Percentiles rank a stretch among this genome's conserved stretches.
These are phyloP conservation scores for Papilio dardanus DNA, from an alignment of 1,140 invertebrate species.

Conservation along the genomic window DNA sequence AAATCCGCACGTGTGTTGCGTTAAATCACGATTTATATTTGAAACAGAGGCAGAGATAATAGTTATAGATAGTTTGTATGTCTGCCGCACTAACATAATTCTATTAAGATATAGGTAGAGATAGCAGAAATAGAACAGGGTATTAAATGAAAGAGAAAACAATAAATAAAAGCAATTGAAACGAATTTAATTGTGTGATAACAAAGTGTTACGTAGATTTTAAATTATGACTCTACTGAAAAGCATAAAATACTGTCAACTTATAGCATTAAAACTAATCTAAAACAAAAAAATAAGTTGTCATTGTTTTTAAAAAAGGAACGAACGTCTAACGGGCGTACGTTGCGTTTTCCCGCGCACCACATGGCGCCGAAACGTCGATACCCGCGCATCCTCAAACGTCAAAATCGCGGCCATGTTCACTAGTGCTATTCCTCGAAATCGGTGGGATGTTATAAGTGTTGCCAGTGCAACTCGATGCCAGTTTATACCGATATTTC, in stretches of 20 bases:
- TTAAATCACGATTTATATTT: constrained; percentile 55
- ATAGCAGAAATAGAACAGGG: constrained; percentile 1
- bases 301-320: constrained; percentile 32
- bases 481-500: constrained; percentile 66
- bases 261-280: background rate
- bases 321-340: constrained; percentile 12
- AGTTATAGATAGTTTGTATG: constrained; percentile 28
- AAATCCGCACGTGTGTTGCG: constrained; percentile 36
- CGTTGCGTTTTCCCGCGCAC: constrained; percentile 35
- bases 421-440: constrained; percentile 35
- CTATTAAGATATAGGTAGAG: constrained; percentile 35
- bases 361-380: constrained; percentile 53
- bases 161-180: background rate
- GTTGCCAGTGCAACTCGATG: constrained; percentile 52
- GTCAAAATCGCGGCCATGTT: constrained; percentile 45
- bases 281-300: constrained; percentile 10
- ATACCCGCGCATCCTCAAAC: constrained; percentile 47
- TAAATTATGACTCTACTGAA: too few species aligned
- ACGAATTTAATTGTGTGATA: too few species aligned
- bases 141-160: background rate
- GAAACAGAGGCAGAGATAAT: constrained; percentile 49
- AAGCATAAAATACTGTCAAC: background rate
- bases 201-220: too few species aligned
- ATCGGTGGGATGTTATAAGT: constrained; percentile 54
- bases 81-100: constrained; percentile 32